Conservation (phyloP, 2,113 vertebrate genomes). For the Butorides virescens region DNA sequence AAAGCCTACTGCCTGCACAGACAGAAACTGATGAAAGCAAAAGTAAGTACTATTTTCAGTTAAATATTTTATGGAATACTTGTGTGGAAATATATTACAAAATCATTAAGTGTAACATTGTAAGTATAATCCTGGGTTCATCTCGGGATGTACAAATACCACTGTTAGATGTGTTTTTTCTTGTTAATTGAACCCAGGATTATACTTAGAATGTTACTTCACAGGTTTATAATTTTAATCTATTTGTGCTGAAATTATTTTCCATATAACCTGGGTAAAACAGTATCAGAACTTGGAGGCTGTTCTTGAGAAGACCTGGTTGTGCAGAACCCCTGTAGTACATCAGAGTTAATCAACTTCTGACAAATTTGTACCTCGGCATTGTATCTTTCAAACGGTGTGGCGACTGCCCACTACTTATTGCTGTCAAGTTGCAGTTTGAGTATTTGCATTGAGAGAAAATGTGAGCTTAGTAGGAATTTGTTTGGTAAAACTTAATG, state of each 20-base stretch:
- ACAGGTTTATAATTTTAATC: background rate
- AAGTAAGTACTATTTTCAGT: background rate
- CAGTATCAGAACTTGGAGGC: background rate
- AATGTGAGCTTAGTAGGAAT: background rate
- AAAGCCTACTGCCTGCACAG: background rate
- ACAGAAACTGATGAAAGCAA: background rate
- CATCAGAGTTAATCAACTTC: background rate
- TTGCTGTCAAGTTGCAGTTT: background rate
- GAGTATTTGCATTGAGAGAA: background rate
- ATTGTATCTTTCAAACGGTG: background rate
- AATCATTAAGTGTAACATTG: fast-evolving
- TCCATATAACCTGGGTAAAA: background rate
- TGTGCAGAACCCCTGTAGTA: background rate
- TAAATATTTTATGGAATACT: background rate
- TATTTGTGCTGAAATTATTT: background rate
- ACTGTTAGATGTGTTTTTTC: background rate
- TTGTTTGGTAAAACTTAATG: background rate
- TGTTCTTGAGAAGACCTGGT: background rate
- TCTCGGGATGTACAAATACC: background rate
- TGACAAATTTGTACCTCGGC: background rate
- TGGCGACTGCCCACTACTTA: background rate
- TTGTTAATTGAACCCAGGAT: background rate
- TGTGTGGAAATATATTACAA: background rate
- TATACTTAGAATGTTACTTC: background rate
- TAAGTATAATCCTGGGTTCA: too few relatives aligned